Evolutionary conservation across 2,113 vertebrate genomes (phyloP).

Genomic region (Nesoenas mayeri): DNA sequence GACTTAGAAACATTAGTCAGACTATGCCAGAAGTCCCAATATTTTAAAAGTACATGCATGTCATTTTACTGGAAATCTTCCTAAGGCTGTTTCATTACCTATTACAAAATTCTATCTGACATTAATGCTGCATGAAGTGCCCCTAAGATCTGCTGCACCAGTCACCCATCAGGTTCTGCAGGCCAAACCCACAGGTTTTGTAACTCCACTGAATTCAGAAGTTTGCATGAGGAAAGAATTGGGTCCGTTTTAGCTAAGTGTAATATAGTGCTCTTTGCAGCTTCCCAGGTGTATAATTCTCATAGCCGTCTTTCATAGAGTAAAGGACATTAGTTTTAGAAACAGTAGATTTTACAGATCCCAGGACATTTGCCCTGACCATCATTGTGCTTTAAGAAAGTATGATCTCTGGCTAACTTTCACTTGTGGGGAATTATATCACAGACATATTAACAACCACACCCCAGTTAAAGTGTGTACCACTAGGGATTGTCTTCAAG

Average conservation of each 20-base stretch:
- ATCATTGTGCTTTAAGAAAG: background rate
- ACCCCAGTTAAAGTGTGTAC: background rate
- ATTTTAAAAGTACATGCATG: background rate
- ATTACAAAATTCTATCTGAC: background rate
- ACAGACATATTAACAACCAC: constrained; percentile 20
- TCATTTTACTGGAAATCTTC: background rate
- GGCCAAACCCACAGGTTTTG: background rate
- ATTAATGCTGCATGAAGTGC: background rate
- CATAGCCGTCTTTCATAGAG: background rate
- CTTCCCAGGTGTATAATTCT: background rate
- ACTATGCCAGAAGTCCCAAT: background rate
- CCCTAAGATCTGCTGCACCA: background rate
- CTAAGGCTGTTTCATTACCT: background rate
- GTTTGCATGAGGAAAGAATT: background rate
- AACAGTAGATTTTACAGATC: background rate
- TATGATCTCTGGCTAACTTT: background rate
- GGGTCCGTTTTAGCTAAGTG: background rate
- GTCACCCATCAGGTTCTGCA: background rate
- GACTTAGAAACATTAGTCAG: background rate
- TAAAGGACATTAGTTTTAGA: constrained; percentile 12
- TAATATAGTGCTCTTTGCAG: background rate
- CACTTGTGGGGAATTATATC: constrained; percentile 18
- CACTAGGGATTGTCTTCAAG: constrained; percentile 24
- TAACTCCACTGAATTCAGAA: background rate
- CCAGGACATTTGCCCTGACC: background rate